A percentile compares a stretch with the other conserved stretches of the same genome.
These are phyloP conservation scores for Solenopsis invicta DNA, from an alignment of 1,140 invertebrate species.

Conservation along the genomic window DNA sequence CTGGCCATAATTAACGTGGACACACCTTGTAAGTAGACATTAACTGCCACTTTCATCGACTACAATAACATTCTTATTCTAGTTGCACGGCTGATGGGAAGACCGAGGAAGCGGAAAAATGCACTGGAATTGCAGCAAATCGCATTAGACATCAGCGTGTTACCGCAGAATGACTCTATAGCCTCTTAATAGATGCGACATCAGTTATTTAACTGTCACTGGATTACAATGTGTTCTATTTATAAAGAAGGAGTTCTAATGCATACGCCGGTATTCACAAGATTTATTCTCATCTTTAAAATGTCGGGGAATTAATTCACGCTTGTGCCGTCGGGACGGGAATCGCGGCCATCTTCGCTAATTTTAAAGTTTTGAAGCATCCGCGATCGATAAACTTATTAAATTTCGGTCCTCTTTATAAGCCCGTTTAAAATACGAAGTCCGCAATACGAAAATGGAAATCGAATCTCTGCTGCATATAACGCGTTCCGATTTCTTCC, in stretches of 20 bases:
- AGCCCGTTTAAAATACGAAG: conserved; percentile 23
- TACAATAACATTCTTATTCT: conserved; percentile 7
- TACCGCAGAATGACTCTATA: conserved; percentile 24
- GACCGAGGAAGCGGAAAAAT: not conserved
- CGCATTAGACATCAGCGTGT: not conserved
- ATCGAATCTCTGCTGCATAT: not conserved
- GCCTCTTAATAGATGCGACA: conserved; percentile 35
- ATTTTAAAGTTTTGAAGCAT: conserved; percentile 21
- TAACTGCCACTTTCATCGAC: conserved; percentile 13
- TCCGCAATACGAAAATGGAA: not conserved
- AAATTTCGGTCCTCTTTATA: conserved; percentile 6
- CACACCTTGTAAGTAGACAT: conserved; percentile 28
- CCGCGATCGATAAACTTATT: conserved; percentile 33
- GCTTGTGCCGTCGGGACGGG: not conserved
- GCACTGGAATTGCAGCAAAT: not conserved
- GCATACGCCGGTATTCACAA: not conserved
- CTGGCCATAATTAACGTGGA: conserved; percentile 34
- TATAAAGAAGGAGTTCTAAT: conserved; percentile 1
- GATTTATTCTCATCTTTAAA: conserved; percentile 3
- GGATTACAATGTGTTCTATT: conserved; percentile 20
- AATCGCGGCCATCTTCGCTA: conserved; percentile 20
- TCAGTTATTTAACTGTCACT: conserved; percentile 30
- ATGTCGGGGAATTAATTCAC: conserved; percentile 18
- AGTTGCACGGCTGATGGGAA: not conserved
- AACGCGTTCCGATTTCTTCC: conserved; percentile 19